Conservation (phyloP, 2,888 invertebrate species). For the Melinaea menophilus region DNA sequence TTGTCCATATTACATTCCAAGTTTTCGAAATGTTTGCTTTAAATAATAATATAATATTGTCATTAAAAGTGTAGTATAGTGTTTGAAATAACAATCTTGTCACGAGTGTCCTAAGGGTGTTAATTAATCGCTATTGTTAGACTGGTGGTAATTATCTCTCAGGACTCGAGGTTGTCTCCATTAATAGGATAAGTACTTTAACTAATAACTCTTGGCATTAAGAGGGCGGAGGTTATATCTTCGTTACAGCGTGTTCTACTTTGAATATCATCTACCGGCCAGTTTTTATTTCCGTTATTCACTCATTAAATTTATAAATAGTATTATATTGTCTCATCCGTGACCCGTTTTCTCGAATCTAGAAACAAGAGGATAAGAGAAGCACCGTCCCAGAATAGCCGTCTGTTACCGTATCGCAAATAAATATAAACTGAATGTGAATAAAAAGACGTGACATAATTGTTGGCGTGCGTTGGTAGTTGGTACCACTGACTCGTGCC, state of each 20-base stretch:
- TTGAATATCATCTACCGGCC: conserved; percentile 19
- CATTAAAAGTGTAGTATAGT: neutral
- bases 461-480: conserved; percentile 19
- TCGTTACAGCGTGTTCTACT: conserved; percentile 27
- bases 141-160: too few relatives aligned
- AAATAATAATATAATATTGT: too few relatives aligned
- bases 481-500: conserved; percentile 19
- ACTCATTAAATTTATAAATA: conserved; percentile 8
- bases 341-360: conserved; percentile 53
- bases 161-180: conserved; percentile 10
- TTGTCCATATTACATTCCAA: neutral
- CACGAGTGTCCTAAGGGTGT: too few relatives aligned
- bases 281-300: conserved; percentile 6
- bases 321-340: conserved; percentile 30
- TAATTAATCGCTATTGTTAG: too few relatives aligned
- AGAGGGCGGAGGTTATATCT: conserved; percentile 47
- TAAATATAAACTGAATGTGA: conserved; percentile 56
- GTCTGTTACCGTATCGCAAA: conserved; percentile 47
- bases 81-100: neutral
- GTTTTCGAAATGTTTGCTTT: neutral
- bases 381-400: conserved; percentile 63
- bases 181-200: conserved; percentile 46
- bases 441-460: conserved; percentile 51
- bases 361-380: conserved; percentile 58
- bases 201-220: conserved; percentile 47